Conservation (phyloP, 1,140 invertebrate genomes). For the Apocrypta bakeri region DNA sequence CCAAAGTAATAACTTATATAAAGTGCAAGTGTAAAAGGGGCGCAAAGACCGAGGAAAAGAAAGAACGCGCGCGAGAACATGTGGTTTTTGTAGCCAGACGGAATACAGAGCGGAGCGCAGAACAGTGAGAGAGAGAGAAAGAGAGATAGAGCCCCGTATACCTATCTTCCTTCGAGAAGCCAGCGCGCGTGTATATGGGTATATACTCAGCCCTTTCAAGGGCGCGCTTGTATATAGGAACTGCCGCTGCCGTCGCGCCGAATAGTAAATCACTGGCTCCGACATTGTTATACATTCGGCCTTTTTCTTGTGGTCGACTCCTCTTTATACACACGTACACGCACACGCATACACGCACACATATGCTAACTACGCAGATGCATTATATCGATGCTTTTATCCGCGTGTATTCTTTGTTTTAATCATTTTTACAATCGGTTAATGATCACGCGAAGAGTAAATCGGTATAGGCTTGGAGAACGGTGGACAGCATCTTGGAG, state of each 20-base stretch:
- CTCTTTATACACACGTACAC: slow-evolving; percentile 6
- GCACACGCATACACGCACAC: neutral
- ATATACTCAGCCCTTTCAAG: slow-evolving; percentile 29
- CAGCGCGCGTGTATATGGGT: neutral
- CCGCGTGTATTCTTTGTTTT: too few species aligned
- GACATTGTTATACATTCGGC: slow-evolving; percentile 48
- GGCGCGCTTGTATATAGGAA: slow-evolving; percentile 32
- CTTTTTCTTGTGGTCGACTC: slow-evolving; percentile 17
- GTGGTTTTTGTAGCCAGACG: slow-evolving; percentile 13
- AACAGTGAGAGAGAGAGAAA: neutral
- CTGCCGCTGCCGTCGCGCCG: neutral
- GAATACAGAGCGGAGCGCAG: neutral
- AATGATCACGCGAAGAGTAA: too few species aligned
- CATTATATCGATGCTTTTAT: too few species aligned
- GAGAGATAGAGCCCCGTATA: neutral
- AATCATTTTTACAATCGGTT: too few species aligned
- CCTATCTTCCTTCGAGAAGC: neutral
- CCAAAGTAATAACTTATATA: slow-evolving; percentile 44
- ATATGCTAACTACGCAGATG: too few species aligned
- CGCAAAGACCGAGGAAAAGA: neutral
- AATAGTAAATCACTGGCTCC: slow-evolving; percentile 36
- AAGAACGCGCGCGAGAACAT: neutral
- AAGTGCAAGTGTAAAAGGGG: slow-evolving; percentile 39
- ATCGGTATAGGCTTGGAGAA: too few species aligned
- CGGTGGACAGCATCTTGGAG: too few species aligned